phyloP scores from a whole-genome alignment of 2,888 invertebrate species.

The Brachypalpus laphriformis region DNA sequence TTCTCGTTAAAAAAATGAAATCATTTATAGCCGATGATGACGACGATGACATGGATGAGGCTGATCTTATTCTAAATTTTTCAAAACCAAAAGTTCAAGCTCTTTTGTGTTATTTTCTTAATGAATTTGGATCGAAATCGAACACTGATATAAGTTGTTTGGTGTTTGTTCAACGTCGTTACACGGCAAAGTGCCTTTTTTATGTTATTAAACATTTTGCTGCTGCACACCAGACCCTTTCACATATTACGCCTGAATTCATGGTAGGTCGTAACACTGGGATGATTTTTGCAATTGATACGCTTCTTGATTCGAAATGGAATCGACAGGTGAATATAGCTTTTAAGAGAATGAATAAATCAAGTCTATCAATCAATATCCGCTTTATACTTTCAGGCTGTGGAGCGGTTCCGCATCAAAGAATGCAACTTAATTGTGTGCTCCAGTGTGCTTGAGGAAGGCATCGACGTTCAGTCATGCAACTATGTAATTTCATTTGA shows the following conservation, averaged over 20 bases:
- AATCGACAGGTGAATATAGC: constrained; percentile 76
- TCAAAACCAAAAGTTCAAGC: constrained; percentile 87
- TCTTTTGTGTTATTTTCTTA: constrained; percentile 86
- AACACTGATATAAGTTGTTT: constrained; percentile 79
- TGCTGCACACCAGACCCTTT: constrained; percentile 83
- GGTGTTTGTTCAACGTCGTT: constrained; percentile 83
- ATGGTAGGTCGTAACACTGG: constrained; percentile 85
- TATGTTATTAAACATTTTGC: constrained; percentile 86
- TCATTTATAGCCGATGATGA: constrained; percentile 79
- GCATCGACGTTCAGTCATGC: constrained; percentile 93
- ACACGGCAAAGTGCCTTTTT: constrained; percentile 90
- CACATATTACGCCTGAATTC: constrained; percentile 86
- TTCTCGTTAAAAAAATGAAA: constrained; percentile 84
- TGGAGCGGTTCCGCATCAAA: constrained; percentile 85
- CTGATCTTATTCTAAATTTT: constrained; percentile 83
- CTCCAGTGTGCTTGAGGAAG: constrained; percentile 94
- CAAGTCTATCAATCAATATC: neutral
- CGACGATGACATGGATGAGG: constrained; percentile 64
- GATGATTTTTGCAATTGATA: constrained; percentile 77
- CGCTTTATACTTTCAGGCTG: constrained; percentile 77
- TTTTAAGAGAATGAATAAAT: neutral
- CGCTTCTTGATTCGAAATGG: constrained; percentile 78
- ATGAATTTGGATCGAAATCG: constrained; percentile 83
- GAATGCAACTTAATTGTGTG: constrained; percentile 87
- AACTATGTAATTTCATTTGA: constrained; percentile 91